Evolutionary conservation across 2,113 vertebrate species (phyloP).

Genomic region (Phalacrocorax brasilianus): DNA sequence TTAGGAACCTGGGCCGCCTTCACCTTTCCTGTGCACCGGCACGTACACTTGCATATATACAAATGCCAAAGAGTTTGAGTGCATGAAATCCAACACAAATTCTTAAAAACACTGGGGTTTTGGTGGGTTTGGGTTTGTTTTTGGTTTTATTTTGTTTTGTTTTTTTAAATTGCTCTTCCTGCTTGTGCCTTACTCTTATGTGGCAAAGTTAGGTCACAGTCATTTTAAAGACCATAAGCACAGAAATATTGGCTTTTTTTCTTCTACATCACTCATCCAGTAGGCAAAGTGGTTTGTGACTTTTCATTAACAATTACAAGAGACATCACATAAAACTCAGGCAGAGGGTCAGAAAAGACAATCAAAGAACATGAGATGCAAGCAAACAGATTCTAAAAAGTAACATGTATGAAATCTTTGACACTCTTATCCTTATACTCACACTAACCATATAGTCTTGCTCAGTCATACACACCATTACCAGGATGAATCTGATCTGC

Average conservation of each 20-base stretch:
- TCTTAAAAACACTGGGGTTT: neutral
- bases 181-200: neutral
- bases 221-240: neutral
- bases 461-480: neutral
- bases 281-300: neutral
- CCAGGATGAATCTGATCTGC: neutral
- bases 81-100: neutral
- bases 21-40: neutral
- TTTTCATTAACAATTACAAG: neutral
- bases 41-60: fast-evolving
- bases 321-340: neutral
- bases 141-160: neutral
- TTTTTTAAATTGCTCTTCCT: neutral
- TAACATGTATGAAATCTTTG: neutral
- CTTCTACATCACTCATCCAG: neutral
- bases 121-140: no score
- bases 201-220: neutral
- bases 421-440: neutral
- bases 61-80: neutral
- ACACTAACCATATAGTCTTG: neutral
- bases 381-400: neutral
- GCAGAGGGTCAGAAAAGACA: neutral
- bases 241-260: neutral
- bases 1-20: fast-evolving
- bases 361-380: neutral